Evolutionary conservation across 2,113 vertebrate species (phyloP).

Genomic region (Carassius gibelio): DNA sequence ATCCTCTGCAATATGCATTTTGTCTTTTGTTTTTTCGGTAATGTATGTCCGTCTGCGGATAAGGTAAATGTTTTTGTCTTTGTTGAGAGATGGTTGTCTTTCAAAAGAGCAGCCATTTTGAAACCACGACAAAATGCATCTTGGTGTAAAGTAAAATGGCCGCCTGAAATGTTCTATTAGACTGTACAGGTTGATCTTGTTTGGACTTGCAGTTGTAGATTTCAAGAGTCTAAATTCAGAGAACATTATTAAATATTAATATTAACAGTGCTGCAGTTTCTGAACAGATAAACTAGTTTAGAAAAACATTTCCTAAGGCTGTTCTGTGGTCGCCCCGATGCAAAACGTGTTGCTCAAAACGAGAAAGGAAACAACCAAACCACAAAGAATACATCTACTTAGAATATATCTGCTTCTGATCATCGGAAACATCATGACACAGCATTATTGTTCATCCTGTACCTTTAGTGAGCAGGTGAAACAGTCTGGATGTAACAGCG

Average conservation of each 20-base stretch:
- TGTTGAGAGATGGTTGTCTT: neutral
- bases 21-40: neutral
- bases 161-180: constrained; percentile 21
- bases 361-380: constrained; percentile 11
- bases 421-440: constrained; percentile 3
- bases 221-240: neutral
- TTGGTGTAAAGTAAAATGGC: constrained; percentile 57
- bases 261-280: neutral
- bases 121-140: constrained; percentile 12
- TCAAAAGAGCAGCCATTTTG: constrained; percentile 59
- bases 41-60: neutral
- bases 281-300: constrained; percentile 11
- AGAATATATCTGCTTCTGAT: neutral
- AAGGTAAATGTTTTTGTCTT: neutral
- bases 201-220: neutral
- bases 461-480: too few relatives aligned
- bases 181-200: neutral
- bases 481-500: neutral
- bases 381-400: neutral
- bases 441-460: neutral
- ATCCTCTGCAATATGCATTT: too few relatives aligned
- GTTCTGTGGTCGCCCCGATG: neutral
- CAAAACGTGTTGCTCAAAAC: neutral
- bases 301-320: neutral
- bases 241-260: neutral